Evolutionary conservation across 2,113 vertebrate species (phyloP).

Genomic region (Tympanuchus pallidicinctus): DNA sequence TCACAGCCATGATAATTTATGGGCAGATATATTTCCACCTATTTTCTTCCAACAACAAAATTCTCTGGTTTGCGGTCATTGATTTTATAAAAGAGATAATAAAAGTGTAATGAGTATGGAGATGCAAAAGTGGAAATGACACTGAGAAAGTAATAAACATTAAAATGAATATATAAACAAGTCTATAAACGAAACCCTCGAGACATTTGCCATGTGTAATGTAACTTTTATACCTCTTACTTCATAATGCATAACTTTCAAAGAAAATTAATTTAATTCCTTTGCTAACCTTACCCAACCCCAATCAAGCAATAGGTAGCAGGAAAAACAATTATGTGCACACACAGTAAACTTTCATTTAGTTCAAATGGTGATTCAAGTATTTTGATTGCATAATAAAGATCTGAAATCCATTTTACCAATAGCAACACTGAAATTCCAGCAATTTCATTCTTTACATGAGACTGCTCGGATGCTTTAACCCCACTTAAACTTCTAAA

Average conservation of each 20-base stretch:
- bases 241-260: constrained; percentile 72
- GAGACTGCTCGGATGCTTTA: background rate
- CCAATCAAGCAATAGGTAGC: constrained; percentile 70
- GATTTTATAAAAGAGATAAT: constrained; percentile 75
- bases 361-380: constrained; percentile 47
- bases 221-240: constrained; percentile 72
- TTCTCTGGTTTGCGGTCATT: constrained; percentile 47
- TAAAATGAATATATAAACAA: constrained; percentile 79
- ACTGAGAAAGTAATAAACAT: constrained; percentile 75
- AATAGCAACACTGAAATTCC: background rate
- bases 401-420: background rate
- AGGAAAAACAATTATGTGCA: constrained; percentile 58
- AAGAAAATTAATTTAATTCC: constrained; percentile 78
- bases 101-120: constrained; percentile 77
- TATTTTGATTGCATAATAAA: constrained; percentile 37
- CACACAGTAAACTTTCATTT: constrained; percentile 55
- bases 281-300: constrained; percentile 67
- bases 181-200: constrained; percentile 78
- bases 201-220: constrained; percentile 72
- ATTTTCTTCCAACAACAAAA: constrained; percentile 53
- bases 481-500: background rate
- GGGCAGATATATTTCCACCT: constrained; percentile 25
- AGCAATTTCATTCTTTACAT: background rate
- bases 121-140: constrained; percentile 74
- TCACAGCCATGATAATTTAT: constrained; percentile 45